Evolutionary conservation across 2,888 invertebrate species (phyloP).

Genomic region (Synanthedon formicaeformis): DNA sequence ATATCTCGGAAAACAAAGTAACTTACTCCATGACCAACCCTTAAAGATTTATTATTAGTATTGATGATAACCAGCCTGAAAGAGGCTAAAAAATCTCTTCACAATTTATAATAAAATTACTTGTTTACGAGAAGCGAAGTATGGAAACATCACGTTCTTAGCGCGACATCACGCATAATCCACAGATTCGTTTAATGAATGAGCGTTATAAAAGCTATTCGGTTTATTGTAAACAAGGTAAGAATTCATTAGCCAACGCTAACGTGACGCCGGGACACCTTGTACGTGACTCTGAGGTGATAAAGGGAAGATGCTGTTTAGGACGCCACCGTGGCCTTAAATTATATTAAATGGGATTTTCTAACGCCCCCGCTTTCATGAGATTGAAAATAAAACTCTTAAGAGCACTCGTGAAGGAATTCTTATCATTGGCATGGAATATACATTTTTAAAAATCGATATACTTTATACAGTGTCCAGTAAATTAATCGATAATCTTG

Average conservation of each 20-base stretch:
- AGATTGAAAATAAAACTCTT: conserved; percentile 4
- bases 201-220: conserved; percentile 51
- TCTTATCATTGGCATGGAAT: too few relatives aligned
- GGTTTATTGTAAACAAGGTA: conserved; percentile 58
- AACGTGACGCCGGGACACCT: conserved; percentile 24
- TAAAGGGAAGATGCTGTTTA: conserved; percentile 26
- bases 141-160: conserved; percentile 39
- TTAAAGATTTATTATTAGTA: too few relatives aligned
- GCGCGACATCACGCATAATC: conserved; percentile 49
- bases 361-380: conserved; percentile 7
- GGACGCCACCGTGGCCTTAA: conserved; percentile 29
- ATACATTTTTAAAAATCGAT: too few relatives aligned
- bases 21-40: too few relatives aligned
- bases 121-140: background rate
- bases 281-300: conserved; percentile 53
- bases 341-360: conserved; percentile 38
- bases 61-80: too few relatives aligned
- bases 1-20: too few relatives aligned
- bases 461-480: too few relatives aligned
- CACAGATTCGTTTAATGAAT: conserved; percentile 45
- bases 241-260: conserved; percentile 48
- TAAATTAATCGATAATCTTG: too few relatives aligned
- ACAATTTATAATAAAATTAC: conserved; percentile 3
- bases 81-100: conserved; percentile 4
- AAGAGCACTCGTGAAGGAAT: background rate